Conservation (phyloP, 2,888 invertebrate species). For the Megaustenia siamemsis region DNA sequence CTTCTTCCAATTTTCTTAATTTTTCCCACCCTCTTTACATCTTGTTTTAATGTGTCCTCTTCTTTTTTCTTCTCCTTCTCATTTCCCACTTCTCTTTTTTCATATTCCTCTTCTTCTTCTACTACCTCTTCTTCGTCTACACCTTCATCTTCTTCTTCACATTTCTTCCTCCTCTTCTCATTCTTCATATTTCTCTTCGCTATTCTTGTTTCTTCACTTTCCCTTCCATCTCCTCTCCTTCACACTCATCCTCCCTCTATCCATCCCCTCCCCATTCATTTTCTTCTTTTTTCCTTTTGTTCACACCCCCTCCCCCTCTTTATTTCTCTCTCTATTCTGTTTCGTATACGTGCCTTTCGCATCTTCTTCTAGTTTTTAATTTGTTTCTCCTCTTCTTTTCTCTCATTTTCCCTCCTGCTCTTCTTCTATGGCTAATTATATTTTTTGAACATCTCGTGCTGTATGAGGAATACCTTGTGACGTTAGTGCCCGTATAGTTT, state of each 20-base stretch:
- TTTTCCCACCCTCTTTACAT: not conserved
- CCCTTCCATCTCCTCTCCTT: not conserved
- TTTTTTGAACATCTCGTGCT: too few relatives aligned
- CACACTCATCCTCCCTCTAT: not conserved
- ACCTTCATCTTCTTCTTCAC: not conserved
- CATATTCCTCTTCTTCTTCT: slow-evolving; percentile 5
- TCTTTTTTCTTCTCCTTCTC: not conserved
- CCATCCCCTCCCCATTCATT: too few relatives aligned
- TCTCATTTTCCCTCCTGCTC: not conserved
- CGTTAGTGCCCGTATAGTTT: too few relatives aligned
- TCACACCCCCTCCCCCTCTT: too few relatives aligned
- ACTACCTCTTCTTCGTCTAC: not conserved
- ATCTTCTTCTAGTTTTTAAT: not conserved
- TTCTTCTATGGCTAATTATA: too few relatives aligned
- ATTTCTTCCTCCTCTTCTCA: not conserved
- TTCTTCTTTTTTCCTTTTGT: too few relatives aligned
- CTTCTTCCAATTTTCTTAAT: not conserved
- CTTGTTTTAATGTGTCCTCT: not conserved
- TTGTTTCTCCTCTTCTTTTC: not conserved
- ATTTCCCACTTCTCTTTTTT: not conserved
- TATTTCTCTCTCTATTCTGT: too few relatives aligned
- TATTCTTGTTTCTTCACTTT: not conserved
- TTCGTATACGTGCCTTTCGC: not conserved
- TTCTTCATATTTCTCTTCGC: not conserved
- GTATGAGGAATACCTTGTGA: too few relatives aligned